Evolutionary conservation across 2,797 vertebrate species (phyloP).

Genomic region (Rhadinocentrus ornatus): DNA sequence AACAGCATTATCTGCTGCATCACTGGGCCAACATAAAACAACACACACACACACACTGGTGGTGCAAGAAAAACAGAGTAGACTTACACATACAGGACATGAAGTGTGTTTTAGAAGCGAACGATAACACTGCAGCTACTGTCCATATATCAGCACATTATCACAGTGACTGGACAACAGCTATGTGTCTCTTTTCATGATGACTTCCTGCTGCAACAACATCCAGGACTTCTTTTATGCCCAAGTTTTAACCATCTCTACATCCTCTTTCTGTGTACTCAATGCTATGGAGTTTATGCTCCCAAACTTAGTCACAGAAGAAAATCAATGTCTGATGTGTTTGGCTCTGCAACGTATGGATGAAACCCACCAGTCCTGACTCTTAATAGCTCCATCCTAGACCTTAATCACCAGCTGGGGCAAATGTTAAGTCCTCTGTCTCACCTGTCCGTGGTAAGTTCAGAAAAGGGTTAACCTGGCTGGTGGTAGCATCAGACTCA

Average conservation of each 20-base stretch:
- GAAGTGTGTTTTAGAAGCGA: slow-evolving; percentile 36
- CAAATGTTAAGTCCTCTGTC: too few relatives aligned
- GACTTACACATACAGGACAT: slow-evolving; percentile 26
- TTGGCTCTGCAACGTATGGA: too few relatives aligned
- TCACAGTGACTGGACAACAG: slow-evolving; percentile 67
- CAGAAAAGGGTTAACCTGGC: neutral
- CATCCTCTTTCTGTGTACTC: neutral
- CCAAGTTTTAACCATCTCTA: neutral
- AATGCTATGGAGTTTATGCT: neutral
- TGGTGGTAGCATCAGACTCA: neutral
- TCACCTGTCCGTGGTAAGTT: too few relatives aligned
- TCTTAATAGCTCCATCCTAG: neutral
- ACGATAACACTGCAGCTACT: slow-evolving; percentile 52
- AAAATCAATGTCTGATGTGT: neutral
- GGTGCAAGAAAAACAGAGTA: slow-evolving; percentile 25
- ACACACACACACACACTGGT: slow-evolving; percentile 6
- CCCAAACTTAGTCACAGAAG: neutral
- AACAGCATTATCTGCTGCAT: slow-evolving; percentile 51
- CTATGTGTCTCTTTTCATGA: slow-evolving; percentile 43
- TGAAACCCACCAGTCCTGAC: neutral
- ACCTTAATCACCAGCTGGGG: neutral
- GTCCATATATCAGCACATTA: slow-evolving; percentile 61
- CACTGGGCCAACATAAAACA: slow-evolving; percentile 41
- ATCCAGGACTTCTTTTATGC: neutral
- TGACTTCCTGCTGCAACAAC: slow-evolving; percentile 19